phyloP scores from a whole-genome alignment of 1,140 invertebrate species.

The Capitella teleta region DNA sequence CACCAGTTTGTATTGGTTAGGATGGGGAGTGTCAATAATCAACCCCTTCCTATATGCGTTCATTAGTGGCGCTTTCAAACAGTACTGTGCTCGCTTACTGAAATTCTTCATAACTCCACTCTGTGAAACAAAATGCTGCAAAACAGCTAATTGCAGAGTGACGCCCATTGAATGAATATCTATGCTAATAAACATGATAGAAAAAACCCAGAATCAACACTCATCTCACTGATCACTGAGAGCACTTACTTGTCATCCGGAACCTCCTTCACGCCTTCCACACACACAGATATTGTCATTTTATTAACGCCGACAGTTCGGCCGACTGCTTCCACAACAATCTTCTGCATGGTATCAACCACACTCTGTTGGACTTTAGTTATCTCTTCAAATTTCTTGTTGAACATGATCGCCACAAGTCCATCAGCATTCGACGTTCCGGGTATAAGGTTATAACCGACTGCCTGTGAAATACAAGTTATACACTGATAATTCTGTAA shows the following conservation, averaged over 20 bases:
- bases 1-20: not conserved
- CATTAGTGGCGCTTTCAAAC: not conserved
- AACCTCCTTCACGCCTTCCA: constrained; percentile 62
- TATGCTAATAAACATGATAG: too few relatives aligned
- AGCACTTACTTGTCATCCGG: constrained; percentile 54
- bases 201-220: not conserved
- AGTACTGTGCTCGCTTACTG: not conserved
- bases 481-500: not conserved
- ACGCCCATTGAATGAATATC: too few relatives aligned
- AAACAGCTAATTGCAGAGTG: too few relatives aligned
- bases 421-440: constrained; percentile 74
- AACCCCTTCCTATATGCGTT: constrained; percentile 1
- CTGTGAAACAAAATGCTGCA: too few relatives aligned
- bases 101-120: too few relatives aligned
- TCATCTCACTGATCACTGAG: not conserved
- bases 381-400: constrained; percentile 64
- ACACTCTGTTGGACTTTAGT: constrained; percentile 61
- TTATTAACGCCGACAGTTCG: constrained; percentile 68
- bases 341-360: constrained; percentile 51
- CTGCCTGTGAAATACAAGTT: constrained; percentile 45
- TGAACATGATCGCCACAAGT: constrained; percentile 68
- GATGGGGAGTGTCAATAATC: not conserved
- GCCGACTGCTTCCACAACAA: too few relatives aligned
- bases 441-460: constrained; percentile 76
- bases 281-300: constrained; percentile 63